These are phyloP conservation scores for Drosophila niveifrons DNA, from an alignment of 2,888 invertebrate species.

Conservation along the genomic window DNA sequence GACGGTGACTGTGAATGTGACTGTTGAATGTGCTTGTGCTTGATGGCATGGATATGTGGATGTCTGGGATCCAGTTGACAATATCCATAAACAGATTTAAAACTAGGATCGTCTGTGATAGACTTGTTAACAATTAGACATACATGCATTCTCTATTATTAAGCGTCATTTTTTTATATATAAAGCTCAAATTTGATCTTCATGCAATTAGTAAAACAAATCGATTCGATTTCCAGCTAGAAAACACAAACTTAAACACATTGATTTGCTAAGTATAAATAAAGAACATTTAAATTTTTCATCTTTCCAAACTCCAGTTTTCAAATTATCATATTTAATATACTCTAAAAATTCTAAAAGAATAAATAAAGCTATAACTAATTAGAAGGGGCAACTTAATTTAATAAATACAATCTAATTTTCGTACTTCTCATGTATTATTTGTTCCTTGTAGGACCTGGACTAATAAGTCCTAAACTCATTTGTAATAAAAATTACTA, in stretches of 20 bases:
- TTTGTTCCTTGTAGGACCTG: too few species aligned
- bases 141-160: slow-evolving; percentile 15
- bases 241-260: background rate
- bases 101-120: background rate
- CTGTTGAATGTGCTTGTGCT: slow-evolving; percentile 43
- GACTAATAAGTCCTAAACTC: too few species aligned
- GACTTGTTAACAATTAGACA: slow-evolving; percentile 4
- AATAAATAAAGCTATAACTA: too few species aligned
- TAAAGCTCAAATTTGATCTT: background rate
- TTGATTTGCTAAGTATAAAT: background rate
- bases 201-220: slow-evolving; percentile 24
- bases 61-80: background rate
- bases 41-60: slow-evolving; percentile 5
- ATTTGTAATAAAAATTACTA: too few species aligned
- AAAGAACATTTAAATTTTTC: background rate
- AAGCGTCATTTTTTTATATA: background rate
- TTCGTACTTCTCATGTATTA: too few species aligned
- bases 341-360: too few species aligned
- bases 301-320: background rate
- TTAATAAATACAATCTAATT: too few species aligned
- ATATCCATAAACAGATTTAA: background rate
- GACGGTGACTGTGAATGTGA: slow-evolving; percentile 8
- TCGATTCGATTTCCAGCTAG: background rate
- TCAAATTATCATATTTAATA: too few species aligned
- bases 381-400: too few species aligned